Conservation (phyloP, 2,797 vertebrate genomes). For the Peromyscus eremicus region DNA sequence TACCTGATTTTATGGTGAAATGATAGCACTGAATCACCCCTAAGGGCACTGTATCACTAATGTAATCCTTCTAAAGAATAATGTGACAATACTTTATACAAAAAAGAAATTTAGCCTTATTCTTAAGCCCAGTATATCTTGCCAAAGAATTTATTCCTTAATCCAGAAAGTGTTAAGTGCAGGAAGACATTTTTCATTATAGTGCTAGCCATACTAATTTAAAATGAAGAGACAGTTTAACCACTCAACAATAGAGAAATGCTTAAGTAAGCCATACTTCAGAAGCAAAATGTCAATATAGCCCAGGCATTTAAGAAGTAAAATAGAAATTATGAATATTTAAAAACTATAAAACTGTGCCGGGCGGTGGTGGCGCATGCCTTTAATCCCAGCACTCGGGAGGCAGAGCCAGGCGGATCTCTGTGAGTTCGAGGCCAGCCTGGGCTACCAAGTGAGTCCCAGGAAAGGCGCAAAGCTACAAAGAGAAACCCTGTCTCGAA, state of each 20-base stretch:
- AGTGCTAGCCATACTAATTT: not conserved
- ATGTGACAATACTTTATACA: not conserved
- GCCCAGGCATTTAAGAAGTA: not conserved
- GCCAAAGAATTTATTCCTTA: slow-evolving; percentile 42
- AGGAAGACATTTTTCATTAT: not conserved
- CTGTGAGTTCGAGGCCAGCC: too few relatives aligned
- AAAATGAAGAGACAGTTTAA: not conserved
- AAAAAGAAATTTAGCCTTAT: not conserved
- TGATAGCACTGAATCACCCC: not conserved
- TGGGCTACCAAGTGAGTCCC: too few relatives aligned
- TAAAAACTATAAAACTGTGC: not conserved
- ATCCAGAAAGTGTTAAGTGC: not conserved
- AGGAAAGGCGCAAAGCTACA: too few relatives aligned
- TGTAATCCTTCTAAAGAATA: slow-evolving; percentile 28
- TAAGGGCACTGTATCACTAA: not conserved
- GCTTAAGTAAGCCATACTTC: not conserved
- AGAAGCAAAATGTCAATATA: not conserved
- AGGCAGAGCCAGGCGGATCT: too few relatives aligned
- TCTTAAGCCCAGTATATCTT: not conserved
- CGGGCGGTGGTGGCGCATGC: too few relatives aligned
- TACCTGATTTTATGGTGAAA: slow-evolving; percentile 7
- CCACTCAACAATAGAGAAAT: not conserved
- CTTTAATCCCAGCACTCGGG: too few relatives aligned
- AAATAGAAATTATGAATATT: not conserved
- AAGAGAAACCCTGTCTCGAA: too few relatives aligned